phyloP scores from a whole-genome alignment of 1,140 invertebrate genomes.

The Arctopsyche grandis region DNA sequence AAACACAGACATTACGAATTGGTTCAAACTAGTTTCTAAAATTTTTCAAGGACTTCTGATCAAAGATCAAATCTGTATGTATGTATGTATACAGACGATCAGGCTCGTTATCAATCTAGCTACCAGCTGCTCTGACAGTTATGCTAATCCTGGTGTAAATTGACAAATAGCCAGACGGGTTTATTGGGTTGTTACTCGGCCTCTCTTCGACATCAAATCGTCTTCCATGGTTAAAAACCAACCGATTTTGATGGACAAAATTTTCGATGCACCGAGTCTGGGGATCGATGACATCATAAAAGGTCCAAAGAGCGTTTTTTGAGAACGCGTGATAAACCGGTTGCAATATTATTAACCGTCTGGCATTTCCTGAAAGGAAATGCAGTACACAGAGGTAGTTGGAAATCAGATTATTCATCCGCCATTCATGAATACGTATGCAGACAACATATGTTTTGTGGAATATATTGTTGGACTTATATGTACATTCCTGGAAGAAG shows the following conservation, averaged over 20 bases:
- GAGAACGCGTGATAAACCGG: not conserved
- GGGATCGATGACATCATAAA: constrained; percentile 2
- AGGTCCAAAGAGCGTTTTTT: not conserved
- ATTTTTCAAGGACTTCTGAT: not conserved
- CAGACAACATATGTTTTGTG: no score
- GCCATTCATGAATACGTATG: not conserved
- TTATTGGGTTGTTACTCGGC: not conserved
- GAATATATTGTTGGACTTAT: no score
- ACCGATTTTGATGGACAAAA: not conserved
- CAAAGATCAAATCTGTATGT: not conserved
- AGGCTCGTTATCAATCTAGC: not conserved
- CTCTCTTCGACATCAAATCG: not conserved
- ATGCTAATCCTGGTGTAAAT: not conserved
- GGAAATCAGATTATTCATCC: not conserved
- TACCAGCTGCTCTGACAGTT: not conserved
- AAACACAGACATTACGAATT: no score
- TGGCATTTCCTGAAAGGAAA: not conserved
- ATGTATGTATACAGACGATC: not conserved
- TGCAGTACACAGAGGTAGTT: not conserved
- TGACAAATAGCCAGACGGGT: not conserved
- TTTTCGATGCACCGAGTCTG: not conserved
- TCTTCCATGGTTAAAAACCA: not conserved
- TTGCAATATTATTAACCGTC: constrained; percentile 4
- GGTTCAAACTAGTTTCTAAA: no score
- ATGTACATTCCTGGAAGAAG: no score